A percentile compares a stretch with the other conserved stretches of the same genome.
Evolutionary conservation across 2,113 vertebrate species (phyloP).

Genomic region (Eidolon helvum): DNA sequence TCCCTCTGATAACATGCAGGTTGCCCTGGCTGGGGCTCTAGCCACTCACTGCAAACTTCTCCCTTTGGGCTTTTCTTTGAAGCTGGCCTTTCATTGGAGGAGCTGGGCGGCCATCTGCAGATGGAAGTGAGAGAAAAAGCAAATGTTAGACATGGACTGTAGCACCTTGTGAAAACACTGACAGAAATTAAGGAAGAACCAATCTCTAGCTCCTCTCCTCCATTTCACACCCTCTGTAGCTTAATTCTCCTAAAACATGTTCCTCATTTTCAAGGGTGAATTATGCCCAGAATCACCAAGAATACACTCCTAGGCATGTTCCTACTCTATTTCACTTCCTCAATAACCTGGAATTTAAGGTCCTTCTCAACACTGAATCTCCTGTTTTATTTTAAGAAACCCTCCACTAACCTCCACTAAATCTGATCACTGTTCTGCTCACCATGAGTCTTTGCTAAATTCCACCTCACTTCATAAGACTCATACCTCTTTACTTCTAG

Average conservation of each 20-base stretch:
- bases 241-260: background rate
- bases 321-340: background rate
- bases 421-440: background rate
- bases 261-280: background rate
- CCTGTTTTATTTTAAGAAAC: slow-evolving; percentile 28
- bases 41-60: slow-evolving; percentile 86
- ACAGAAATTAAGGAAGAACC: background rate
- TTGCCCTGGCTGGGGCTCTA: background rate
- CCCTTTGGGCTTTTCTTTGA: slow-evolving; percentile 84
- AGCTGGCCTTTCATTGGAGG: slow-evolving; percentile 88
- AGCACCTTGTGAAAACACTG: background rate
- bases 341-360: background rate
- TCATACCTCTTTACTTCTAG: background rate
- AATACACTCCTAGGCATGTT: background rate
- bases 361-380: background rate
- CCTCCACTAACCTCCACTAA: background rate
- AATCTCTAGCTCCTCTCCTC: background rate
- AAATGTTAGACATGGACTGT: background rate
- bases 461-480: background rate
- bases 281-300: background rate
- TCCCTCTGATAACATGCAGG: background rate
- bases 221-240: background rate
- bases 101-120: slow-evolving; percentile 88
- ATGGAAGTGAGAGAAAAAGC: background rate
- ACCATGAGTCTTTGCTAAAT: background rate